Base-by-base conservation (phyloP, 2,113 vertebrate species). In the Rhinichthys klamathensis region DNA sequence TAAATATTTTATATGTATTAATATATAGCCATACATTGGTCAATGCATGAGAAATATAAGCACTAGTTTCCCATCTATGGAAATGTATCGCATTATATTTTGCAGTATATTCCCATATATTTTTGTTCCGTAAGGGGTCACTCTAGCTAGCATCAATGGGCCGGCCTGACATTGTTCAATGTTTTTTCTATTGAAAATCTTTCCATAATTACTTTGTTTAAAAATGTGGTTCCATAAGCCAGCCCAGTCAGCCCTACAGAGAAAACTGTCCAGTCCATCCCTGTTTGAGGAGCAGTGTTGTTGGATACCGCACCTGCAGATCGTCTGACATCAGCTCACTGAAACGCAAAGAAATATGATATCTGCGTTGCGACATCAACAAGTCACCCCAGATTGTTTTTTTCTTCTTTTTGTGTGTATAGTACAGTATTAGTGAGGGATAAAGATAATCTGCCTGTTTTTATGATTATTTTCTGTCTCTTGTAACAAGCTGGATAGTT, bases 261-360 rank as follows among this genome's bases (percentile, higher is more conserved):
- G 18, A 15, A 77, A 75, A 54, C 15, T 51, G 18, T 1, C 35
- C 21, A 41, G 73, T 51, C n/a, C 73, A 18, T 75, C 73, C n/a
- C 13, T 51, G 73, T 75, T 51, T 30, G 11, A 75, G 9, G 12
- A 56, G 58, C 76, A 25, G 82, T 70, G 51, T 60, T 23, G 8
- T 3, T 80, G 35, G 32, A 56, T 30, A 38, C 46, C n/a, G 74
- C 77, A 79, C 49, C 51, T 78, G 74, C 30, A 25, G 69, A 77
- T 74, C 6, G 54, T 74, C 58, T 63, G 72, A 76, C 70, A 51
- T 67, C 80, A 69, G 56, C 51, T 51, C 16, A 23, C 44, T 56
- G 41, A 72, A 46, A 74, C 61, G 54, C 27, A 51, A 44, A 65
- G 58, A 84, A 84, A 77, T 44, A 6, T 35, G 30, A 80, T 27